Percentiles rank a stretch among this genome's conserved stretches.
These are phyloP conservation scores for Mobula hypostoma DNA, from an alignment of 2,113 vertebrate species.

Conservation along the genomic window DNA sequence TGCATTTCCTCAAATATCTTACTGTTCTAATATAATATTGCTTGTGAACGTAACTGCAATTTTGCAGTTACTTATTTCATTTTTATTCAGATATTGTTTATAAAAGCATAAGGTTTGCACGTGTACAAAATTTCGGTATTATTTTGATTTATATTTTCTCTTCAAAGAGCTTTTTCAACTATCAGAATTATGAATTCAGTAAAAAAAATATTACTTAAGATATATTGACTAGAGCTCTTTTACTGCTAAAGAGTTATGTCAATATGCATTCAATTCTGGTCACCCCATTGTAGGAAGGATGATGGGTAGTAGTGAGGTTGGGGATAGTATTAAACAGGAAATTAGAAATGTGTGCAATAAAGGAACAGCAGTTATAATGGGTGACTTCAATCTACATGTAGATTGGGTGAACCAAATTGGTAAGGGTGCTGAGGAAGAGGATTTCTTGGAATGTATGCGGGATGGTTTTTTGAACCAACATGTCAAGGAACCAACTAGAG, in stretches of 20 bases:
- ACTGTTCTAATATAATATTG: not conserved
- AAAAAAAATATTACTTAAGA: not conserved
- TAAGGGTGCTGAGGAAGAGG: too few species aligned
- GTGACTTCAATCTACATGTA: too few species aligned
- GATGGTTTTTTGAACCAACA: too few species aligned
- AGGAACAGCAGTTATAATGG: too few species aligned
- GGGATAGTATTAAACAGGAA: too few species aligned
- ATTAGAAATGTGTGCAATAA: too few species aligned
- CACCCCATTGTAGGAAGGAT: too few species aligned
- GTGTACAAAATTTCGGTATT: not conserved
- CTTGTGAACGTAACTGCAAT: not conserved
- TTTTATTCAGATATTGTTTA: not conserved
- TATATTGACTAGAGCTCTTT: not conserved
- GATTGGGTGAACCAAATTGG: too few species aligned
- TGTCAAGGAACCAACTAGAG: too few species aligned
- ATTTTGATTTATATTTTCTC: not conserved
- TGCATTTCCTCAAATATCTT: conserved; percentile 3
- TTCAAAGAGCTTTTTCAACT: not conserved
- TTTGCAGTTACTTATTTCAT: not conserved
- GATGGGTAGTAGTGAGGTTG: too few species aligned
- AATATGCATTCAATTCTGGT: too few species aligned
- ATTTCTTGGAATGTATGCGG: too few species aligned
- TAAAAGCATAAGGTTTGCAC: not conserved
- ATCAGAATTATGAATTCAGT: not conserved
- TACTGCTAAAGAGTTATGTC: not conserved